Evolutionary conservation across 2,888 invertebrate genomes (phyloP).

Genomic region (Azorinus chamasolen): DNA sequence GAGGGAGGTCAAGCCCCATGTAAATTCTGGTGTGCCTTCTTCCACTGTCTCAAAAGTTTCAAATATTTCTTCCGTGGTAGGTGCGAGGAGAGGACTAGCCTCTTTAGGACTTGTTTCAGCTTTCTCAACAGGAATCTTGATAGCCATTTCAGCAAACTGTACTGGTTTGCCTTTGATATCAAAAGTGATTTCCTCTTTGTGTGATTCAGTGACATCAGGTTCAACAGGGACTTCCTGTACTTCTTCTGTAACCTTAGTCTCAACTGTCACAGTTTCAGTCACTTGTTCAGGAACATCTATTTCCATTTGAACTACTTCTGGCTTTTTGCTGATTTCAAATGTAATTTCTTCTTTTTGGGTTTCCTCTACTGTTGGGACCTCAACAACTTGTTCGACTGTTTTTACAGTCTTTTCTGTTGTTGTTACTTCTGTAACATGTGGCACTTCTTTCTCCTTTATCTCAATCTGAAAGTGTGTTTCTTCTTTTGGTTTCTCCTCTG

Average conservation of each 20-base stretch:
- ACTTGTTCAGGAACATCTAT: slow-evolving; percentile 62
- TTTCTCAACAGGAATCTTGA: slow-evolving; percentile 56
- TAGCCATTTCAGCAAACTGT: slow-evolving; percentile 60
- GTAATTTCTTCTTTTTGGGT: slow-evolving; percentile 69
- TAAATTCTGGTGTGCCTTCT: slow-evolving; percentile 92
- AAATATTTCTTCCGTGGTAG: slow-evolving; percentile 69
- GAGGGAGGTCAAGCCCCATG: slow-evolving; percentile 91
- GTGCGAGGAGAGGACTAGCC: slow-evolving; percentile 50
- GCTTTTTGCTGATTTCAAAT: slow-evolving; percentile 70
- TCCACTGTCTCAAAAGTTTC: slow-evolving; percentile 85
- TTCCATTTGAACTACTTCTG: slow-evolving; percentile 65
- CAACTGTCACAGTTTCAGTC: slow-evolving; percentile 23
- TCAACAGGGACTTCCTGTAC: slow-evolving; percentile 64
- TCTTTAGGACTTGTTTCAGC: slow-evolving; percentile 62
- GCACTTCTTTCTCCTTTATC: slow-evolving; percentile 45
- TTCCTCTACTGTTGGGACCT: slow-evolving; percentile 60
- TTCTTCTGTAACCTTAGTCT: slow-evolving; percentile 36
- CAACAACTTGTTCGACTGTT: slow-evolving; percentile 46
- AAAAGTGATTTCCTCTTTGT: slow-evolving; percentile 66
- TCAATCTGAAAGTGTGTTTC: slow-evolving; percentile 52
- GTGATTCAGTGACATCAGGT: slow-evolving; percentile 57
- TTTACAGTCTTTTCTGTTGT: slow-evolving; percentile 46
- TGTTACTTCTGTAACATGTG: slow-evolving; percentile 46
- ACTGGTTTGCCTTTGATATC: slow-evolving; percentile 67
- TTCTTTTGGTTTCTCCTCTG: slow-evolving; percentile 51